Percentiles rank a stretch among this genome's conserved stretches.
phyloP scores from a whole-genome alignment of 1,140 invertebrate species.

The Globodera ellingtonae region DNA sequence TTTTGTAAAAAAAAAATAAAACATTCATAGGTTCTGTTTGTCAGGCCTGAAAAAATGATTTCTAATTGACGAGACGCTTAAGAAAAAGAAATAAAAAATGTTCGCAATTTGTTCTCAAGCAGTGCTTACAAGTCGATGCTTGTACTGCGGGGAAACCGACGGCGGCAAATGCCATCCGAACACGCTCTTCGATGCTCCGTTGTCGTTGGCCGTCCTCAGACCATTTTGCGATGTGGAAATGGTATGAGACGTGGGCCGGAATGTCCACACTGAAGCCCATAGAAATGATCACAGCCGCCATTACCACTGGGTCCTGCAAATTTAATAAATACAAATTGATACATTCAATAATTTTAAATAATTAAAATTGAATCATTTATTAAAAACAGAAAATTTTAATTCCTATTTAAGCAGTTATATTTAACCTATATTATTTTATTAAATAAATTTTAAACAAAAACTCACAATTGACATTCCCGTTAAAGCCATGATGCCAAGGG shows the following conservation, averaged over 20 bases:
- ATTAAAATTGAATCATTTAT: no score
- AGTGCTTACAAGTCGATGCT: conserved; percentile 27
- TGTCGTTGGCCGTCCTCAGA: conserved; percentile 1
- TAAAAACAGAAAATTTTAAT: no score
- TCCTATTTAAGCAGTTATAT: no score
- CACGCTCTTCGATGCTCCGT: conserved; percentile 9
- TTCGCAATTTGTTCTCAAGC: no score
- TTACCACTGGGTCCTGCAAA: conserved; percentile 62
- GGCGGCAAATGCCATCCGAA: conserved; percentile 24
- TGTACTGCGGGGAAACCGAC: conserved; percentile 33
- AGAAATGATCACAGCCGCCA: conserved; percentile 67
- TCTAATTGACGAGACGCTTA: no score
- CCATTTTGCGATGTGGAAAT: conserved; percentile 45
- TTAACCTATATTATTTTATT: no score
- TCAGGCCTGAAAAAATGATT: no score
- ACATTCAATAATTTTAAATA: not conserved
- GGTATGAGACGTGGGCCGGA: conserved; percentile 53
- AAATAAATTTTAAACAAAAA: conserved; percentile 65
- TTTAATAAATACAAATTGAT: not conserved
- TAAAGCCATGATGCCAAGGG: conserved; percentile 66
- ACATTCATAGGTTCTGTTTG: no score
- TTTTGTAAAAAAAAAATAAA: no score
- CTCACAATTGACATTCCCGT: conserved; percentile 65
- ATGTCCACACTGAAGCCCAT: conserved; percentile 65
- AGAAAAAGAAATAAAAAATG: no score